Conservation (phyloP, 2,113 vertebrate species). For the Tyto alba region DNA sequence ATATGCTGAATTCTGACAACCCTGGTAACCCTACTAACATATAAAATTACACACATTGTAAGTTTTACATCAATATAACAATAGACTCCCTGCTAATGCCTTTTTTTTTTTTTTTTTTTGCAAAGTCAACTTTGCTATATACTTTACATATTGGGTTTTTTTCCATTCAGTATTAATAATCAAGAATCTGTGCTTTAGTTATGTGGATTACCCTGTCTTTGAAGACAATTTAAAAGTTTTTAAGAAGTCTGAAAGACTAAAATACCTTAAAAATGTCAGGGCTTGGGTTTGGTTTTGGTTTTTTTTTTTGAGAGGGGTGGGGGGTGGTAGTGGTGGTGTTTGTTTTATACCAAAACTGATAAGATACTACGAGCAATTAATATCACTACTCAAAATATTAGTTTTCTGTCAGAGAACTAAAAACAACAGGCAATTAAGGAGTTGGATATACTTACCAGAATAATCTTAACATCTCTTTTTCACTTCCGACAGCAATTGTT, state of each 20-base stretch:
- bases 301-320: neutral
- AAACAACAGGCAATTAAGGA: slow-evolving; percentile 8
- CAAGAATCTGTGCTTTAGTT: neutral
- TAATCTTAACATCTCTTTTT: neutral
- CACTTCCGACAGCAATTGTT: neutral
- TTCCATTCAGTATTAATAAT: neutral
- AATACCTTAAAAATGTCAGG: neutral
- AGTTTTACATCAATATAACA: neutral
- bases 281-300: fast-evolving
- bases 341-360: neutral
- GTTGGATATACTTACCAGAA: neutral
- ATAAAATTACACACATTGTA: neutral
- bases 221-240: neutral
- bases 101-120: neutral
- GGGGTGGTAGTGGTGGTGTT: fast-evolving
- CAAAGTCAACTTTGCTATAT: neutral
- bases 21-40: neutral
- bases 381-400: neutral
- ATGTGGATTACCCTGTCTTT: neutral
- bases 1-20: neutral
- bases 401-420: neutral
- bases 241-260: neutral
- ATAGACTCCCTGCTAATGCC: neutral
- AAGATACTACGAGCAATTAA: neutral
- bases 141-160: neutral